Percentiles rank a stretch among this genome's conserved stretches.
phyloP scores from a whole-genome alignment of 2,113 vertebrate genomes.

The Hemichromis elongatus region DNA sequence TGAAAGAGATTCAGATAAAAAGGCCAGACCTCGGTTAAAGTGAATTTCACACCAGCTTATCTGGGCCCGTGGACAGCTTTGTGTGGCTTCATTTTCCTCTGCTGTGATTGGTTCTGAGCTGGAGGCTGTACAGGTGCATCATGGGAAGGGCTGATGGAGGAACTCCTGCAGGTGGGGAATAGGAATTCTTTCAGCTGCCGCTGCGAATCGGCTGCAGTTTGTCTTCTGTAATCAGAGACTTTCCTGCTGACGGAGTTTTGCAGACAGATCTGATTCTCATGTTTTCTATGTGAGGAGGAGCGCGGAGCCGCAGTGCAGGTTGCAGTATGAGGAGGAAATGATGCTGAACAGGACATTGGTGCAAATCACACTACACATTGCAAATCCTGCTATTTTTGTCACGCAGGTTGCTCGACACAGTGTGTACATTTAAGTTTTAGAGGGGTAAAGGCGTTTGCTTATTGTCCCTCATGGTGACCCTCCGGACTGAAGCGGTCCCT shows the following conservation, averaged over 20 bases:
- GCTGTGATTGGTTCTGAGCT: neutral
- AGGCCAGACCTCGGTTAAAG: neutral
- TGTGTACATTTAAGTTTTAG: neutral
- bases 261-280: neutral
- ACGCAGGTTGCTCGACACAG: neutral
- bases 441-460: neutral
- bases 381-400: neutral
- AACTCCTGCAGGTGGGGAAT: neutral
- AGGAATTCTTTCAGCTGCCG: neutral
- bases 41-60: neutral
- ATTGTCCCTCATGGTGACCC: neutral
- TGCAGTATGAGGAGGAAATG: accelerated
- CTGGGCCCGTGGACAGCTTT: neutral
- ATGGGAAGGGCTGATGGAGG: neutral
- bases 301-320: neutral
- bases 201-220: neutral
- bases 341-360: neutral
- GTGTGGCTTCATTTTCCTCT: neutral
- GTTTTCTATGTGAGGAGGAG: neutral
- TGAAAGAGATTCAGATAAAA: neutral
- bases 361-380: neutral
- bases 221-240: neutral
- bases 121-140: neutral
- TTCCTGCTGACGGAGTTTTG: neutral
- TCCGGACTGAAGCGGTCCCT: neutral